Base-by-base conservation (phyloP, 2,797 vertebrate genomes). In the Arrhamphus sclerolepis region DNA sequence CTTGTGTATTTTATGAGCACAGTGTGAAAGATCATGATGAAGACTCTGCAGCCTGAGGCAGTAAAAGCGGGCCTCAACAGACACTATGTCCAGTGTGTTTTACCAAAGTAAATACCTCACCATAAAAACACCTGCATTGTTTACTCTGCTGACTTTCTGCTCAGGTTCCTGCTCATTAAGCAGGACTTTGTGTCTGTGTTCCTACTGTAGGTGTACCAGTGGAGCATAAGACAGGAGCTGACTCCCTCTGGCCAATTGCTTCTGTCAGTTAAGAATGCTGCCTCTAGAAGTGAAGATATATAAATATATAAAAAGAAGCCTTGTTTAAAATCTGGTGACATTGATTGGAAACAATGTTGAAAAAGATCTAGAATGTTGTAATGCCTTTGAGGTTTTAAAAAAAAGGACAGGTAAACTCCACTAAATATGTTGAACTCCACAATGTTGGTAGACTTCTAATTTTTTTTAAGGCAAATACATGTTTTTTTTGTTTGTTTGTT, bases 131-230 rank as follows among this genome's bases (percentile, higher is more conserved):
- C 8, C 5, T 50, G 18, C 63, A 56, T 59, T 11, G 40, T 75
- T 80, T 77, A 72, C 66, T 39, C 70, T 76, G 48, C 38, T 39
- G 39, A 56, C 66, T 51, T 16, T 44, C 59, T 46, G 52, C 76
- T 56, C 2, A 77, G 58, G 54, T 42, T 72, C 48, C 62, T 68
- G 74, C 76, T 82, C 51, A 3, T 86, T 82, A 81, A 71, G 78
- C 43, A 42, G 49, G 34, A 44, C n/a, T 0, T 6, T 13, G 46
- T 20, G 59, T 17, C 8, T 5, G 7, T 50, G 41, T 70, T 44
- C 40, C 18, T n/a, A 39, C 28, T 43, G 44, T 10, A 26, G 28
- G 46, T 50, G 43, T 40, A 43, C 17, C 22, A 46, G 29, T 29
- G 40, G 48, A 66, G 44, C 46, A 62, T 55, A 59, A 80, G 56